Evolutionary conservation across 2,113 vertebrate species (phyloP), one percentile per base, ranked within the genome.

Genomic region (Elephas maximus): DNA sequence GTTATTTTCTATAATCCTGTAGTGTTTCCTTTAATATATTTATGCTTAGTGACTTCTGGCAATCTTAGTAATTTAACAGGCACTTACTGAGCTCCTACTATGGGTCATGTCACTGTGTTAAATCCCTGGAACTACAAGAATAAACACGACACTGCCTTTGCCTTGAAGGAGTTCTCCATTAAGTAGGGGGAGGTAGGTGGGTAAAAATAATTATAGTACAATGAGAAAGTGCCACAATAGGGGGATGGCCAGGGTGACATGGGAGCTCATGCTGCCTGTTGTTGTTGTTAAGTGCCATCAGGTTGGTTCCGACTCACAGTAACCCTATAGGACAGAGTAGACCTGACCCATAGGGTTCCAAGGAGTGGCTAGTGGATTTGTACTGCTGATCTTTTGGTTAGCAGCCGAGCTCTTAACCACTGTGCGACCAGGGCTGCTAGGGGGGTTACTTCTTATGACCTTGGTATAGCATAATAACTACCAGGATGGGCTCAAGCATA

Each of bases 1-100:
- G 10, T 87, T 92, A 14, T 82, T 95, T 89, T 93, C 71, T 14
- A 87, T 57, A 83, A 60, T 37, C n/a, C 53, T 45, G 6, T 26
- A 80, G 69, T 37, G 8, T 63, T 96, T 88, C 62, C 51, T 81
- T 82, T 86, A 69, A 30, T n/a, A 71, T 87, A 94, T 71, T 76
- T 53, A 90, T 0, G 5, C 88, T 78, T 71, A 83, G 7, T 86
- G 74, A 83, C 84, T 87, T 85, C 20, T 37, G 14, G 83, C 20
- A 71, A 60, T 8, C 62, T 69, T 28, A 81, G n/a, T 60, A 37
- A 48, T 65, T 69, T 79, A 63, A 23, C 9, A 76, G 51, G 57
- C 10, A 51, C 8, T 86, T 62, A 41, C 0, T 91, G 60, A 77
- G n/a, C 30, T 60, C 86, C 80, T 92, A 41, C 6, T 30, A 1